These are phyloP conservation scores for Alcis repandata DNA, from an alignment of 2,888 invertebrate genomes.

Conservation along the genomic window DNA sequence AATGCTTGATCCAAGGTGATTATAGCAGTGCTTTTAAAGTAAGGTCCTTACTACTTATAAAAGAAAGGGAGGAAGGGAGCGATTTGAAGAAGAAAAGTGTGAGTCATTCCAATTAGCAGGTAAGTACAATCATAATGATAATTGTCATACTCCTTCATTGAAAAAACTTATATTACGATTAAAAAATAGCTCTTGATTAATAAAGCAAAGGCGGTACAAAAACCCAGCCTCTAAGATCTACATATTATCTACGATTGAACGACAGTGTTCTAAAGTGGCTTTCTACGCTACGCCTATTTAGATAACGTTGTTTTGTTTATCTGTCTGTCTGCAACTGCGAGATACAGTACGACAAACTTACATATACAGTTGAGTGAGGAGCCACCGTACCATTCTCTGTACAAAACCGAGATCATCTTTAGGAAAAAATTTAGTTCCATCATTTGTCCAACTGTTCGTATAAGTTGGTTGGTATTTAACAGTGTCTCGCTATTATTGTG, in stretches of 20 bases:
- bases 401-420: not conserved
- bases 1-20: too few species aligned
- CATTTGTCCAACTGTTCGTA: not conserved
- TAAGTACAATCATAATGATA: too few species aligned
- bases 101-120: too few species aligned
- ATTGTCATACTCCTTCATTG: too few species aligned
- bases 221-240: slow-evolving; percentile 54
- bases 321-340: slow-evolving; percentile 29
- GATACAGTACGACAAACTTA: slow-evolving; percentile 23
- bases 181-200: too few species aligned
- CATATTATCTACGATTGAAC: slow-evolving; percentile 62
- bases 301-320: slow-evolving; percentile 41
- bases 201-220: not conserved
- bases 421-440: not conserved
- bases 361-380: not conserved
- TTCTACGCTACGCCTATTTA: slow-evolving; percentile 49
- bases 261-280: slow-evolving; percentile 55
- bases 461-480: not conserved
- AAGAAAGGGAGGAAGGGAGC: too few species aligned
- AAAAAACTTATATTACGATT: too few species aligned
- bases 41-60: too few species aligned
- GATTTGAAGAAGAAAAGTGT: too few species aligned
- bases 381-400: not conserved
- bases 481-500: slow-evolving; percentile 27
- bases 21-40: not conserved